Evolutionary conservation across 1,140 invertebrate genomes (phyloP).

Genomic region (Neodiprion virginianus): DNA sequence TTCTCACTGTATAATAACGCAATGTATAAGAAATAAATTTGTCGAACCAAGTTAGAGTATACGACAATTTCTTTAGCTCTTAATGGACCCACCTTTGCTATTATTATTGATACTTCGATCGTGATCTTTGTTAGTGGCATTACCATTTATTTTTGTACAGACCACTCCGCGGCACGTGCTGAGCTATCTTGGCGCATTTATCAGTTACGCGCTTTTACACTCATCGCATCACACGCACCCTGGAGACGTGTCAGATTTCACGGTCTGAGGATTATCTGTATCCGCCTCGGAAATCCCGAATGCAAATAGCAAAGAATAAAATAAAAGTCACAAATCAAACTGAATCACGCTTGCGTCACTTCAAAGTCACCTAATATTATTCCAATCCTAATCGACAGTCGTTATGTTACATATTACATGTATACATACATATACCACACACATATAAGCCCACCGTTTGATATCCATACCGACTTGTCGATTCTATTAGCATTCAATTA

Average conservation of each 20-base stretch:
- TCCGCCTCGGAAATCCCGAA: not conserved
- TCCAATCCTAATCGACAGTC: no score
- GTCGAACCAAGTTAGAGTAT: no score
- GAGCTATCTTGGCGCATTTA: not conserved
- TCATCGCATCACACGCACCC: conserved; percentile 1
- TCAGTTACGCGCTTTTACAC: conserved; percentile 5
- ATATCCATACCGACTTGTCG: no score
- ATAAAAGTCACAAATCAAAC: not conserved
- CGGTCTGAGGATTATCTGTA: not conserved
- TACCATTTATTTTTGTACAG: not conserved
- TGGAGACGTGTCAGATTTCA: conserved; percentile 2
- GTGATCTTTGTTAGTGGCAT: no score
- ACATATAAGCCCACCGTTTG: no score
- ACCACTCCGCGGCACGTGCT: not conserved
- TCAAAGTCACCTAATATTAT: not conserved
- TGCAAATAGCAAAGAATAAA: not conserved
- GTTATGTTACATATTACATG: no score
- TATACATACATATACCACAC: no score
- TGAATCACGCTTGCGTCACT: not conserved
- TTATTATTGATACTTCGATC: not conserved
- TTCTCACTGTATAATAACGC: no score
- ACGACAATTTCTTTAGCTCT: not conserved
- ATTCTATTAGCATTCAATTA: no score
- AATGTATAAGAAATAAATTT: no score
- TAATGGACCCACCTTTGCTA: not conserved